Evolutionary conservation across 2,888 invertebrate genomes (phyloP).

Genomic region (Atherix ibis): DNA sequence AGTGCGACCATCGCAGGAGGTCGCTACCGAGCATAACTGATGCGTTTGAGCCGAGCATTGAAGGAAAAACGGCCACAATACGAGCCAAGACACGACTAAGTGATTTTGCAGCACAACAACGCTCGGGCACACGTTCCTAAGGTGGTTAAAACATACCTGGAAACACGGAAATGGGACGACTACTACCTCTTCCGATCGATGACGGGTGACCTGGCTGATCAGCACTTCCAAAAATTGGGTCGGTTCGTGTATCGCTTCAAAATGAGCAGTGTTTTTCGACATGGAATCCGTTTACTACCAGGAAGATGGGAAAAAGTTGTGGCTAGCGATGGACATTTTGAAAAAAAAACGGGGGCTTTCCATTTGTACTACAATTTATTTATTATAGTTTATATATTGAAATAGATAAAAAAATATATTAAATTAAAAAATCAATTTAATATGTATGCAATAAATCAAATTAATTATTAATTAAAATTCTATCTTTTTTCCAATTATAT

Average conservation of each 20-base stretch:
- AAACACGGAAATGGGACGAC: conserved; percentile 3
- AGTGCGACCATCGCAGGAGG: conserved; percentile 7
- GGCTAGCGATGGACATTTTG: conserved; percentile 7
- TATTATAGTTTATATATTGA: too few species aligned
- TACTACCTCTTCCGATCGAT: not conserved
- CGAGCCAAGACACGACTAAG: conserved; percentile 2
- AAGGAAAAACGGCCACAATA: conserved; percentile 3
- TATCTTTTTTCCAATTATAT: too few species aligned
- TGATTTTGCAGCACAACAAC: conserved; percentile 1
- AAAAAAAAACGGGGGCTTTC: too few species aligned
- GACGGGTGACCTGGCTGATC: not conserved
- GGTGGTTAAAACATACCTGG: not conserved
- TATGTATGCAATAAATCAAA: too few species aligned
- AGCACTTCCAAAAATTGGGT: not conserved
- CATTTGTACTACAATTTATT: too few species aligned
- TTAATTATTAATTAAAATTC: too few species aligned
- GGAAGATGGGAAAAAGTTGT: conserved; percentile 12
- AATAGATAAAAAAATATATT: too few species aligned
- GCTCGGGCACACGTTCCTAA: not conserved
- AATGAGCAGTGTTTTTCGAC: too few species aligned
- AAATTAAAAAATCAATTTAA: too few species aligned
- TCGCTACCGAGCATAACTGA: conserved; percentile 4
- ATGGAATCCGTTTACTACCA: conserved; percentile 11
- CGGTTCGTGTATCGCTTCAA: not conserved
- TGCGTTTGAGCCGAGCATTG: conserved; percentile 6